Evolutionary conservation across 2,797 vertebrate species (phyloP).

Genomic region (Apogon hyalosoma): DNA sequence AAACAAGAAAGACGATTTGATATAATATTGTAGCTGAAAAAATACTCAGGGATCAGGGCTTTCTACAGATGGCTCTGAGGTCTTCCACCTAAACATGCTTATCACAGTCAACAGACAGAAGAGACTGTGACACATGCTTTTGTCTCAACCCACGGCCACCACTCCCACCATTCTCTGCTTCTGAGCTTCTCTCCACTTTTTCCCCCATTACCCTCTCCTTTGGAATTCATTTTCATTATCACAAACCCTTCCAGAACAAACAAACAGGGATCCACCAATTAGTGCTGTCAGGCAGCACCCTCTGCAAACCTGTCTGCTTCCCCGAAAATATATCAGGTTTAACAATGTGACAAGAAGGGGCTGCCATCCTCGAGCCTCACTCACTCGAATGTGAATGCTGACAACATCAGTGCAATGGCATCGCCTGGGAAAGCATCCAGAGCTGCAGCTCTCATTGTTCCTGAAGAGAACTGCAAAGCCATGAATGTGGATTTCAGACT

Average conservation of each 20-base stretch:
- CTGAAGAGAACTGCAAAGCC: slow-evolving; percentile 29
- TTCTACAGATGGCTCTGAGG: slow-evolving; percentile 26
- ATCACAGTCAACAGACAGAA: slow-evolving; percentile 73
- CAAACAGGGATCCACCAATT: slow-evolving; percentile 57
- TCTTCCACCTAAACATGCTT: slow-evolving; percentile 63
- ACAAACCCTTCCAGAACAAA: slow-evolving; percentile 52
- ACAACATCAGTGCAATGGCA: slow-evolving; percentile 12
- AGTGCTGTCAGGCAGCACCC: slow-evolving; percentile 47
- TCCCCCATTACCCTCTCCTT: background rate
- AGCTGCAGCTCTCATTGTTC: slow-evolving; percentile 27
- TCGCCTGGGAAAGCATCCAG: slow-evolving; percentile 50
- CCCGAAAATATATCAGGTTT: slow-evolving; percentile 38
- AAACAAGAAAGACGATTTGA: slow-evolving; percentile 8
- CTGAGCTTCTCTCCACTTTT: background rate
- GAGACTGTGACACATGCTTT: slow-evolving; percentile 71
- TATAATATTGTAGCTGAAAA: background rate
- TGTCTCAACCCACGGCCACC: slow-evolving; percentile 68
- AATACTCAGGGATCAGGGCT: slow-evolving; percentile 16
- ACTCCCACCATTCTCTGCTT: slow-evolving; percentile 36
- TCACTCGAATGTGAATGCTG: slow-evolving; percentile 4
- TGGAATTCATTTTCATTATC: slow-evolving; percentile 47
- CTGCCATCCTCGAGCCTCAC: slow-evolving; percentile 4
- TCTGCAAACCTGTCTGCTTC: slow-evolving; percentile 39
- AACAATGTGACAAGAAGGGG: slow-evolving; percentile 31
- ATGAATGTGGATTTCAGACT: slow-evolving; percentile 47